Evolutionary conservation across 2,888 invertebrate genomes (phyloP).

Genomic region (Ornithoptera priamus): DNA sequence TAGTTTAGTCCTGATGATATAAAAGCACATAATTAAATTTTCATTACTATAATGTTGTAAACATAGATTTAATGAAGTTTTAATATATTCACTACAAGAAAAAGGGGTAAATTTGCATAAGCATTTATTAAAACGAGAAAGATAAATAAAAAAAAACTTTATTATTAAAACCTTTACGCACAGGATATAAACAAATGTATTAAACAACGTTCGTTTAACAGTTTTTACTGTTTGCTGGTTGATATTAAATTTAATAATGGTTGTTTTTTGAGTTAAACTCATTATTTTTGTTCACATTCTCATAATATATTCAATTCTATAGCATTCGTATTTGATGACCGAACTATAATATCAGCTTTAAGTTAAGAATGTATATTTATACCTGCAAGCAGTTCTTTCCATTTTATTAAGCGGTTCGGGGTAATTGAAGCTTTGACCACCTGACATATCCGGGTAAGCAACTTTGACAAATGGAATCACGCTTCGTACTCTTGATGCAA

Average conservation of each 20-base stretch:
- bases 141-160: too few species aligned
- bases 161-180: too few species aligned
- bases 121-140: neutral
- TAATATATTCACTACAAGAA: neutral
- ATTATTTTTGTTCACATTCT: neutral
- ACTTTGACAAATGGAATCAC: conserved; percentile 86
- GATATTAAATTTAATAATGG: neutral
- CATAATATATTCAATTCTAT: neutral
- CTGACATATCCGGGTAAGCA: conserved; percentile 86
- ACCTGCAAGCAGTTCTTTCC: conserved; percentile 74
- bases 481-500: conserved; percentile 80
- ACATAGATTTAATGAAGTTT: neutral
- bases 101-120: neutral
- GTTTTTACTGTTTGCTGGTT: neutral
- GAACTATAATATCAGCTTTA: neutral
- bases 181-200: neutral
- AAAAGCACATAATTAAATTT: neutral
- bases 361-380: conserved; percentile 11
- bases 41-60: neutral
- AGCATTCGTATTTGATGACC: neutral
- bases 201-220: neutral
- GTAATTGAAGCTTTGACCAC: conserved; percentile 75
- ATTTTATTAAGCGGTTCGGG: conserved; percentile 82
- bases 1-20: conserved; percentile 75
- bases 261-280: too few species aligned